Conservation (phyloP, 2,113 vertebrate species). For the Pedionomus torquatus region DNA sequence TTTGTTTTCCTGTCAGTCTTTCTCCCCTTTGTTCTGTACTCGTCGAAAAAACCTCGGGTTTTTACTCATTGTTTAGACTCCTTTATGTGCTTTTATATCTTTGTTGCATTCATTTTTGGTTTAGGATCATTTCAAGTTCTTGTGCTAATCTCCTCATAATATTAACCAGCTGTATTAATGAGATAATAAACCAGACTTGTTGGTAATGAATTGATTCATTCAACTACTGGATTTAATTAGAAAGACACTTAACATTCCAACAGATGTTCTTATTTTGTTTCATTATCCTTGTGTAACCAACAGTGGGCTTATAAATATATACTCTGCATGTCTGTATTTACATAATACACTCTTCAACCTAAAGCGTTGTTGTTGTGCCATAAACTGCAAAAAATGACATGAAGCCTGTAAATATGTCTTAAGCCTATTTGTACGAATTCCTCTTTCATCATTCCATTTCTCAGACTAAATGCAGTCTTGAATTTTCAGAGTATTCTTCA, state of each 20-base stretch:
- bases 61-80: conserved; percentile 4
- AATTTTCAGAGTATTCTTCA: not conserved
- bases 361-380: not conserved
- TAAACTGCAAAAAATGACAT: not conserved
- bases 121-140: conserved; percentile 45
- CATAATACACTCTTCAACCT: not conserved
- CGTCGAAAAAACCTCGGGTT: not conserved
- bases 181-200: conserved; percentile 67
- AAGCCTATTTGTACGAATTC: not conserved
- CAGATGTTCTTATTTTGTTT: conserved; percentile 75
- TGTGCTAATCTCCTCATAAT: conserved; percentile 44
- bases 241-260: conserved; percentile 69
- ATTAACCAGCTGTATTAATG: conserved; percentile 73
- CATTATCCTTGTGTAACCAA: conserved; percentile 58
- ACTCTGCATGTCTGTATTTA: not conserved
- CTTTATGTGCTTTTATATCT: not conserved
- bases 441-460: not conserved
- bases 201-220: conserved; percentile 74
- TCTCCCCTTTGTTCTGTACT: conserved; percentile 6
- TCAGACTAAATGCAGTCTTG: not conserved
- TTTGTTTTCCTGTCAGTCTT: conserved; percentile 21
- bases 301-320: conserved; percentile 40
- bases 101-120: conserved; percentile 26
- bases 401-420: not conserved
- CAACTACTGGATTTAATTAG: conserved; percentile 75